Evolutionary conservation across 2,888 invertebrate species (phyloP), one percentile per base, ranked within the genome.

Genomic region (Gari tellinella): DNA sequence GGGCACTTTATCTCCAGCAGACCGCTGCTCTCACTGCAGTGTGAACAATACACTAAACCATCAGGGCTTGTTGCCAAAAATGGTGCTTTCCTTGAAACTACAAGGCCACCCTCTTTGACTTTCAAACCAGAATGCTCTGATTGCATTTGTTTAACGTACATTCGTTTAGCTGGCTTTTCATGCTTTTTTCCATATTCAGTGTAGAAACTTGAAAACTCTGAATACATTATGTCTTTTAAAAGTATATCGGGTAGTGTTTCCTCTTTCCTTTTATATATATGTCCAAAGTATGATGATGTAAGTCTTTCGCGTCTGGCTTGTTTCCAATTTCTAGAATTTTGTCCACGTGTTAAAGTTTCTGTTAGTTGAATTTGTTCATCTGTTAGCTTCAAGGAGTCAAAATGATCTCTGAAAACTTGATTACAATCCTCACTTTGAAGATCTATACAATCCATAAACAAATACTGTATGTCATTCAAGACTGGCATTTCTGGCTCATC

Each of bases 1-100:
- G 17, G 23, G 25, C 49, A 49, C 23, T 49, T 49, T 21, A 49
- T 49, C 17, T 49, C 49, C 14, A 49, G 23, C 19, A 49, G 49
- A 5, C 49, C 23, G 7, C 14, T 5, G 7, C 17, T 49, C 8
- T 21, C 19, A 5, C 5, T 5, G 8, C 17, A 10, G 10, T 10
- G 15, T 49, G 49, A 17, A 17, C 17, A 10, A 5, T 12, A 17
- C 23, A 49, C 49, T 23, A 49, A 15, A 10, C 49, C 49, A 49
- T 49, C 49, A 12, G 49, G 49, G 23, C 49, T 49, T 10, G 15
- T 10, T 12, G 23, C 49, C 5, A 49, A 15, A 10, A 23, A 10
- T 5, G 49, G 49, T 17, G 10, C 10, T 5, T n/a, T 5, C 4
- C 10, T 23, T 10, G 12, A n/a, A 21, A 49, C 23, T 12, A 10